Conservation (phyloP, 2,113 vertebrate genomes). For the Ciconia maguari region DNA sequence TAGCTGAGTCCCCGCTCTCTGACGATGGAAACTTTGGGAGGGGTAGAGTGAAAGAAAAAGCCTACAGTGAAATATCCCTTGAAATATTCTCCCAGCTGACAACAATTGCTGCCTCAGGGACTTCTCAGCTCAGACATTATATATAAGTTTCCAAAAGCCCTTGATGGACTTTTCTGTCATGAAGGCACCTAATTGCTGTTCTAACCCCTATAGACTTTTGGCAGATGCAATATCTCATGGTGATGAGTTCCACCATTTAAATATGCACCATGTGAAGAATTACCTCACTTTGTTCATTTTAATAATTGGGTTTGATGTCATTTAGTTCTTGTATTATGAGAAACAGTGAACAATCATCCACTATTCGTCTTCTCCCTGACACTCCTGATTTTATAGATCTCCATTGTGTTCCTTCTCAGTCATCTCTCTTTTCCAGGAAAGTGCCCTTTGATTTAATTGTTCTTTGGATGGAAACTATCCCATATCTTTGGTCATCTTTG, state of each 20-base stretch:
- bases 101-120: neutral
- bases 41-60: neutral
- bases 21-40: neutral
- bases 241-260: neutral
- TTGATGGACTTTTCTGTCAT: neutral
- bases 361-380: neutral
- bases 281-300: neutral
- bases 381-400: neutral
- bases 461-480: neutral
- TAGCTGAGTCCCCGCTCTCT: no score
- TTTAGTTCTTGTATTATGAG: neutral
- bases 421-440: neutral
- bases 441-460: neutral
- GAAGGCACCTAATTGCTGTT: neutral
- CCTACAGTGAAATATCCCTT: neutral
- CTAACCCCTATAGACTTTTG: neutral
- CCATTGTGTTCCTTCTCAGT: neutral
- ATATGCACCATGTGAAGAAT: neutral
- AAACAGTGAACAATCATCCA: neutral
- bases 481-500: neutral
- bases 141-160: neutral
- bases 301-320: neutral
- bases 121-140: neutral
- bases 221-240: neutral
- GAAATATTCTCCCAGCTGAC: neutral